These are phyloP conservation scores for Trematomus bernacchii DNA, from an alignment of 2,797 vertebrate species.

Conservation along the genomic window DNA sequence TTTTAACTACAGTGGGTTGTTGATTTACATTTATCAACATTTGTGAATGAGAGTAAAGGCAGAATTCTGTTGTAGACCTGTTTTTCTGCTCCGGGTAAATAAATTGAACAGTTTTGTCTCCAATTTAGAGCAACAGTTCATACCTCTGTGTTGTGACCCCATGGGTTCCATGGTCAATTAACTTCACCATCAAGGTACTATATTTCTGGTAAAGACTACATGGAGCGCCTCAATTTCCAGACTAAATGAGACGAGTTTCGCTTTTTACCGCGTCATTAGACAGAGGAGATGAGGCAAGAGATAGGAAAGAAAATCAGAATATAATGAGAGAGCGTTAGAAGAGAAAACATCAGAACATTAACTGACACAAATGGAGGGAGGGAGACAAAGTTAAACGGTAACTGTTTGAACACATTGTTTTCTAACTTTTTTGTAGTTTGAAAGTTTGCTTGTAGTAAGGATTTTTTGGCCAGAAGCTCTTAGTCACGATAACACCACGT, in stretches of 20 bases:
- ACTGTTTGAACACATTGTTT: not conserved
- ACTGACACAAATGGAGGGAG: not conserved
- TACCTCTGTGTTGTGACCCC: conserved; percentile 36
- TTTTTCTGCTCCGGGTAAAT: conserved; percentile 6
- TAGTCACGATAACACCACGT: not conserved
- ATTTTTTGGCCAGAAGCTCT: not conserved
- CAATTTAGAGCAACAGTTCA: conserved; percentile 36
- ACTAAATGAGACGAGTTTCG: conserved; percentile 53
- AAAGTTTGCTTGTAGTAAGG: not conserved
- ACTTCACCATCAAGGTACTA: conserved; percentile 48
- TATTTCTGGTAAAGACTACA: conserved; percentile 46
- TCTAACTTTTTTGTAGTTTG: not conserved
- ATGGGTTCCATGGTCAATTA: conserved; percentile 49
- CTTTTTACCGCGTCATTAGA: conserved; percentile 55
- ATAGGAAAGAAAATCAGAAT: conserved; percentile 14
- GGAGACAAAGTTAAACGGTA: not conserved
- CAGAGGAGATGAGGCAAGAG: conserved; percentile 46
- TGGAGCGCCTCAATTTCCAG: conserved; percentile 34
- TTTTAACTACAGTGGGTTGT: conserved; percentile 6
- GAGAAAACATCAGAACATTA: conserved; percentile 31
- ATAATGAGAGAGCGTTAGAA: conserved; percentile 35
- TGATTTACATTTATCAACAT: conserved; percentile 20
- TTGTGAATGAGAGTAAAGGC: conserved; percentile 9
- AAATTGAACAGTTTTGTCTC: conserved; percentile 4
- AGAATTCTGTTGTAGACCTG: not conserved